Percentiles rank a stretch among this genome's conserved stretches.
phyloP scores from a whole-genome alignment of 2,888 invertebrate species.

The Dynastes grantii region DNA sequence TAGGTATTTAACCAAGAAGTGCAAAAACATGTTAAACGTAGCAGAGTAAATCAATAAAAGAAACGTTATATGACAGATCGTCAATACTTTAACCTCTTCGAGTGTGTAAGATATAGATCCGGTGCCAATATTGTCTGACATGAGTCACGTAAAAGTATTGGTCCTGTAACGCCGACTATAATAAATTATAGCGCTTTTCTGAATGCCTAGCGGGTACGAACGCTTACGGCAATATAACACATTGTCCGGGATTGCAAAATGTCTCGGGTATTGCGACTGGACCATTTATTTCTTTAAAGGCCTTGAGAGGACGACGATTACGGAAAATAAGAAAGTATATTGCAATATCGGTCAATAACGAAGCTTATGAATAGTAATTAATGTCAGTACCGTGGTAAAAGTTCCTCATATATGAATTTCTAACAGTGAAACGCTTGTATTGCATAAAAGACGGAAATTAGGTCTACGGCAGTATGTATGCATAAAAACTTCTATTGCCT shows the following conservation, averaged over 20 bases:
- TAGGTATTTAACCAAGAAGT: conserved; percentile 15
- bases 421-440: background rate
- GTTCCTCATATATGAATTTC: conserved; percentile 6
- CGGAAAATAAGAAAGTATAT: conserved; percentile 34
- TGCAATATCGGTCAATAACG: conserved; percentile 37
- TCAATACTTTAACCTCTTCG: conserved; percentile 31
- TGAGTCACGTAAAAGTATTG: conserved; percentile 23
- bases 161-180: conserved; percentile 8
- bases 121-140: conserved; percentile 16
- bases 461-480: no score
- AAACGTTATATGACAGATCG: conserved; percentile 39
- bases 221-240: background rate
- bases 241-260: conserved; percentile 30
- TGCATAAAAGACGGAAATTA: no score
- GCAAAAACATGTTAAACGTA: conserved; percentile 39
- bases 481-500: no score
- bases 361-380: background rate
- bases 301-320: conserved; percentile 28
- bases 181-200: conserved; percentile 31
- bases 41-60: conserved; percentile 33
- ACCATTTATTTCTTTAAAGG: background rate
- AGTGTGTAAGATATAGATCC: conserved; percentile 23
- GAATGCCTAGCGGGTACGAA: conserved; percentile 10
- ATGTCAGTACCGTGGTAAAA: no score
- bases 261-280: background rate